Base-by-base conservation (phyloP, 2,888 invertebrate species). In the Drosophila percnosoma region DNA sequence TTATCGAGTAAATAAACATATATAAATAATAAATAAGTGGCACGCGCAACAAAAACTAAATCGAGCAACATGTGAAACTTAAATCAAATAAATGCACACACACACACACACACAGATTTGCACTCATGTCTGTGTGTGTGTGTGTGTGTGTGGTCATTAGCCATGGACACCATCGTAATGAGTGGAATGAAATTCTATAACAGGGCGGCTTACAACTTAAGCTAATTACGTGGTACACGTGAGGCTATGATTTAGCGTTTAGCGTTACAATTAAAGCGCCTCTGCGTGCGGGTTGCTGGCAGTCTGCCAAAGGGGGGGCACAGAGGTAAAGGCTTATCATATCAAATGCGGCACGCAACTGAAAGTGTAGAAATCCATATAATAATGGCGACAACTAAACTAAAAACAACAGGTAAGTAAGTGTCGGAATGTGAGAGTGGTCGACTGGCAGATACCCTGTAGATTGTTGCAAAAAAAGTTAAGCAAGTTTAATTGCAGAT, bases 201-300 rank as follows among this genome's bases (percentile, higher is more conserved):
- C 75, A 83, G 75, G 59, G 60, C 60, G 65, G 76, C 90, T 79
- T 81, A 79, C 87, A 87, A 88, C 89, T 87, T 90, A 83, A 87
- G 87, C 89, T 87, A 87, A 87, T 87, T 87, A 90, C 86, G 88
- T 85, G 78, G 74, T 78, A 90, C 86, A 87, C 88, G 83, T 87
- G 80, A 85, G 73, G 80, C 72, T 78, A 79, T 88, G 90, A 87
- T 90, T 87, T 88, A 82, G 73, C 90, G 82, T 89, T 90, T 90
- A 87, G 82, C 82, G 75, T 70, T 80, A 78, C 87, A 90, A 87
- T 87, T 90, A 87, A 87, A 80, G 69, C 57, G 65, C 55, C 84
- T 65, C 48, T 64, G 61, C 40, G 42, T 64, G 65, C 1, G 38
- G n/a, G 38, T 13, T 13, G 53, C 21, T 29, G 40, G 31, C 3